A percentile compares a stretch with the other conserved stretches of the same genome.
These are phyloP conservation scores for Trilocha varians DNA, from an alignment of 2,888 invertebrate species.

Conservation along the genomic window DNA sequence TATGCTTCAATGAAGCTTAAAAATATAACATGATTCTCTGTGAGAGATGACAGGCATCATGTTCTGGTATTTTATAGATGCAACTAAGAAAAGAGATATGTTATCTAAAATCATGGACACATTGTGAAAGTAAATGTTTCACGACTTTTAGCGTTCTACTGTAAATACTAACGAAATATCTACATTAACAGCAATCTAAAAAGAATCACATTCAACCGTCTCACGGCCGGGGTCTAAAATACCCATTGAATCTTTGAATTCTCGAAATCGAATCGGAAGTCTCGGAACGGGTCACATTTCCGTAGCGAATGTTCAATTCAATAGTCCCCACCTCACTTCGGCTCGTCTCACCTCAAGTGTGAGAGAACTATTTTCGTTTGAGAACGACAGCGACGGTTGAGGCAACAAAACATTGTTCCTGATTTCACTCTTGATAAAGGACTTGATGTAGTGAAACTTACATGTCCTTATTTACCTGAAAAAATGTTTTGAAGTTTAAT, in stretches of 20 bases:
- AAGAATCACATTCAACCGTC: constrained; percentile 17
- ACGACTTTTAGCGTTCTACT: not conserved
- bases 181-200: constrained; percentile 5
- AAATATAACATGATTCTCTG: too few species aligned
- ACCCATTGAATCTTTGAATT: constrained; percentile 19
- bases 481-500: too few species aligned
- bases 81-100: too few species aligned
- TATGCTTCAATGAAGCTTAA: too few species aligned
- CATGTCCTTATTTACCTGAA: too few species aligned
- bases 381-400: constrained; percentile 1
- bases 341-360: constrained; percentile 30
- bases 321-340: constrained; percentile 34
- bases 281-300: constrained; percentile 31
- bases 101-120: too few species aligned
- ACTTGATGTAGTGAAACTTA: not conserved
- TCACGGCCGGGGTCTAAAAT: constrained; percentile 17
- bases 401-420: not conserved
- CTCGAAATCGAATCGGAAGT: constrained; percentile 31
- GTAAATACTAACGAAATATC: not conserved
- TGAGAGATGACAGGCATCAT: too few species aligned
- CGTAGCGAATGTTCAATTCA: constrained; percentile 51
- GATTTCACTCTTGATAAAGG: not conserved
- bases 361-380: constrained; percentile 52
- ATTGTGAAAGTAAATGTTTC: too few species aligned
- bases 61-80: too few species aligned